Evolutionary conservation across 2,888 invertebrate genomes (phyloP).

Genomic region (Fissipunctia ypsillon): DNA sequence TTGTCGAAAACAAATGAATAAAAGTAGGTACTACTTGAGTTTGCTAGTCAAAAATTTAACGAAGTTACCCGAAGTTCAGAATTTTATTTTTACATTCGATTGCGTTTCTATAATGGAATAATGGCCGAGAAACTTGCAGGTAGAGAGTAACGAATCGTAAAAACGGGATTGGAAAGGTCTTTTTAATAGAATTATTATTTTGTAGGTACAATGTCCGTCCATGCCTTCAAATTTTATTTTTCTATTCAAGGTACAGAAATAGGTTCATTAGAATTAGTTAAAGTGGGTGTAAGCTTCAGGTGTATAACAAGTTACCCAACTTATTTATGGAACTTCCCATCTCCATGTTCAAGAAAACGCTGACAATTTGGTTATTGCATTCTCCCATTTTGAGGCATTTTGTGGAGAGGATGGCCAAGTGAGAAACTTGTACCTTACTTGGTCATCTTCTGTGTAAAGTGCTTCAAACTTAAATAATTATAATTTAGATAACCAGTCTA

Average conservation of each 20-base stretch:
- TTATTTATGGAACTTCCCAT: too few relatives aligned
- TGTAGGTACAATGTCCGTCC: background rate
- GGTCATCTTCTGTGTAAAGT: too few relatives aligned
- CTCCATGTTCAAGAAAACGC: too few relatives aligned
- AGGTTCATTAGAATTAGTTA: slow-evolving; percentile 5
- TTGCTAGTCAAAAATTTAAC: slow-evolving; percentile 42
- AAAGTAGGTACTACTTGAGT: slow-evolving; percentile 13
- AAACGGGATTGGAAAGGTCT: slow-evolving; percentile 32
- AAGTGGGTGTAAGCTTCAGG: background rate
- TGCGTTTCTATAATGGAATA: slow-evolving; percentile 43
- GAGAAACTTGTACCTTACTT: too few relatives aligned
- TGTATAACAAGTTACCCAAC: too few relatives aligned
- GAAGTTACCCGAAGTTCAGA: slow-evolving; percentile 45
- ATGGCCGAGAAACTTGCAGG: slow-evolving; percentile 43
- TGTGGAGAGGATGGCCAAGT: too few relatives aligned
- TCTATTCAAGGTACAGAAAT: background rate
- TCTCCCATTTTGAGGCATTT: too few relatives aligned
- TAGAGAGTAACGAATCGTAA: slow-evolving; percentile 57
- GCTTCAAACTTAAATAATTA: too few relatives aligned
- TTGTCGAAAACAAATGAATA: slow-evolving; percentile 45
- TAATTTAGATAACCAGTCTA: too few relatives aligned
- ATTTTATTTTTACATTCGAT: slow-evolving; percentile 57
- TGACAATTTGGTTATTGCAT: too few relatives aligned
- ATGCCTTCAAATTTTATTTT: slow-evolving; percentile 32
- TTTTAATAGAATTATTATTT: slow-evolving; percentile 41